A percentile compares a stretch with the other conserved stretches of the same genome.
These are phyloP conservation scores for Murina feae DNA, from an alignment of 2,113 vertebrate genomes.

Conservation along the genomic window DNA sequence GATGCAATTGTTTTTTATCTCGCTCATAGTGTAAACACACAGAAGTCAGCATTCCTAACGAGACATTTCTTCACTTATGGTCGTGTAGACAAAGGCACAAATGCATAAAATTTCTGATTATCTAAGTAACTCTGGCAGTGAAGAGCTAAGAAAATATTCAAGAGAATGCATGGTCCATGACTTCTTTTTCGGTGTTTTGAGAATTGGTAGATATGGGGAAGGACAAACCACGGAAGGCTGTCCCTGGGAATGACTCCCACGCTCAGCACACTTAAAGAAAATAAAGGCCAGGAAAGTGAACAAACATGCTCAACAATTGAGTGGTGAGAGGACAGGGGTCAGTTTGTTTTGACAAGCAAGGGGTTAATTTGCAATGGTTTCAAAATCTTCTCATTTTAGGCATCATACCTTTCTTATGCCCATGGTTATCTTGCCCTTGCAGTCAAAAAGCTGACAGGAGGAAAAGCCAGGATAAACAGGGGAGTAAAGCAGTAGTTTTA, in stretches of 20 bases:
- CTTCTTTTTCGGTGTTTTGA: background rate
- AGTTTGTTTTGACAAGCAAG: background rate
- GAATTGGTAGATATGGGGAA: background rate
- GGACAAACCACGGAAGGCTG: background rate
- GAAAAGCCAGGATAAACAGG: background rate
- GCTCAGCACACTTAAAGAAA: conserved; percentile 1
- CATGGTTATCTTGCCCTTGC: background rate
- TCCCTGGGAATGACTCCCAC: background rate
- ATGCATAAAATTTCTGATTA: background rate
- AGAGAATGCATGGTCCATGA: background rate
- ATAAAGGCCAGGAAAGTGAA: background rate
- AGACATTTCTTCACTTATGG: background rate
- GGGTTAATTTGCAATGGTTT: background rate
- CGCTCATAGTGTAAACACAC: background rate
- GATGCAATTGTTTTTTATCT: background rate
- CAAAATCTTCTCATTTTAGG: background rate
- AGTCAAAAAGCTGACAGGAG: background rate
- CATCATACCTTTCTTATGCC: background rate
- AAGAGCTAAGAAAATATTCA: background rate
- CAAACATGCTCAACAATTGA: background rate
- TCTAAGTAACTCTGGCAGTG: background rate
- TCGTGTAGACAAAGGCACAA: background rate
- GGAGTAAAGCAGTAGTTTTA: background rate
- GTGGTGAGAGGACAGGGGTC: background rate
- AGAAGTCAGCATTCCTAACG: conserved; percentile 16